Conservation (phyloP, 2,113 vertebrate genomes). For the Peucedramus taeniatus region DNA sequence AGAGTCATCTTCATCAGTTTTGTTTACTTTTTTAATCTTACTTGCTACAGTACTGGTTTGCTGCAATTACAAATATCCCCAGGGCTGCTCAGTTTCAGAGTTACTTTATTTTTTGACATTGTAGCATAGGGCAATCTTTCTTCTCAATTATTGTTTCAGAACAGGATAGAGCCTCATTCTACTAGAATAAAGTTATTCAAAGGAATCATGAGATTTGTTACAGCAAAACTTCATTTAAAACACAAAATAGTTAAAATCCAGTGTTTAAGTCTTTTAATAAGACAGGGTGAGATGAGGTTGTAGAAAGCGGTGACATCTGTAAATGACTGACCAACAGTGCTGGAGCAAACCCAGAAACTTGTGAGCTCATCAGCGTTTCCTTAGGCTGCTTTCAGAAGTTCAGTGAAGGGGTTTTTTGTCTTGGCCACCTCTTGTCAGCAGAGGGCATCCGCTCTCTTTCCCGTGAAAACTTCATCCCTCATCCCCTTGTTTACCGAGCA, state of each 20-base stretch:
- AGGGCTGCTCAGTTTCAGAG: background rate
- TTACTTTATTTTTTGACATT: background rate
- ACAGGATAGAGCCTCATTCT: background rate
- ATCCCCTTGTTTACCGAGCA: accelerated
- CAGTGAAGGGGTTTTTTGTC: background rate
- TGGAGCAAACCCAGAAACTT: background rate
- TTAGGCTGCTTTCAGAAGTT: background rate
- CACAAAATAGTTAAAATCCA: background rate
- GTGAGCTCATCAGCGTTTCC: background rate
- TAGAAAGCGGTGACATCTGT: accelerated
- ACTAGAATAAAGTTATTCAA: background rate
- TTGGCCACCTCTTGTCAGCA: background rate
- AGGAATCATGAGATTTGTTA: background rate
- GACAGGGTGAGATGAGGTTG: background rate
- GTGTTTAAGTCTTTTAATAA: background rate
- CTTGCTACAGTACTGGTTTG: background rate
- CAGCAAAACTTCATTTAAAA: background rate
- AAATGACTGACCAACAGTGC: background rate
- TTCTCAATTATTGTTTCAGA: background rate
- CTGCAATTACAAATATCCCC: background rate
- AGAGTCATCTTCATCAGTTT: background rate
- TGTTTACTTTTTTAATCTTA: background rate
- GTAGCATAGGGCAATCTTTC: accelerated
- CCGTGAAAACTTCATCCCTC: accelerated
- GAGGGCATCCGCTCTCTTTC: background rate